Evolutionary conservation across 2,113 vertebrate genomes (phyloP).

Genomic region (Aegithalos caudatus): DNA sequence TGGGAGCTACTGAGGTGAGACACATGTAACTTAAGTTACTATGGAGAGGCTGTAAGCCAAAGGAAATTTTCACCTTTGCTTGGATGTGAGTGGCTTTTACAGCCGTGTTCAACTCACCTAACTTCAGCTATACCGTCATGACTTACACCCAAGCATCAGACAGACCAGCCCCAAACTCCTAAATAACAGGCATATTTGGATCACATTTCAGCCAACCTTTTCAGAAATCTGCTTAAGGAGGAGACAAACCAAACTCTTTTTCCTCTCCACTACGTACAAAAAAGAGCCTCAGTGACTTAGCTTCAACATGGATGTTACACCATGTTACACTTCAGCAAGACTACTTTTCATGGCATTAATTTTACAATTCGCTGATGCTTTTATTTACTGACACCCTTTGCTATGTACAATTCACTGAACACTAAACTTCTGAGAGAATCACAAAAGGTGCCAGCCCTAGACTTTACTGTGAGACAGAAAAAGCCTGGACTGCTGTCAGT

Average conservation of each 20-base stretch:
- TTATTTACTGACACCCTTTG: background rate
- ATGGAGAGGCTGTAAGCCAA: background rate
- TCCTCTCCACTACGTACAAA: background rate
- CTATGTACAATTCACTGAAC: background rate
- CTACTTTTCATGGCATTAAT: background rate
- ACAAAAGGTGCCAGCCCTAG: background rate
- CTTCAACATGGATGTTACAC: background rate
- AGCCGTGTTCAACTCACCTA: background rate
- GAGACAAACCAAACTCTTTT: background rate
- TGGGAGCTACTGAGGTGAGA: background rate
- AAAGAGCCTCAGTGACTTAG: background rate
- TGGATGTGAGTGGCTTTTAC: background rate
- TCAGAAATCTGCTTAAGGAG: background rate
- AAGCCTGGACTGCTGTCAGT: background rate
- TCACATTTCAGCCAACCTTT: background rate
- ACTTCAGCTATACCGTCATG: background rate
- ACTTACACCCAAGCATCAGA: background rate
- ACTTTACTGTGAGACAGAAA: background rate
- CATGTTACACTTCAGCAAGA: background rate
- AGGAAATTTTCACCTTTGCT: background rate
- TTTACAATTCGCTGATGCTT: background rate
- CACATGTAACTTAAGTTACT: background rate
- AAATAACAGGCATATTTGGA: background rate
- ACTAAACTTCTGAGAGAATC: background rate
- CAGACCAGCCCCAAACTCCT: background rate